Base-by-base conservation (phyloP, 2,797 vertebrate genomes). In the Hyperoplus immaculatus region DNA sequence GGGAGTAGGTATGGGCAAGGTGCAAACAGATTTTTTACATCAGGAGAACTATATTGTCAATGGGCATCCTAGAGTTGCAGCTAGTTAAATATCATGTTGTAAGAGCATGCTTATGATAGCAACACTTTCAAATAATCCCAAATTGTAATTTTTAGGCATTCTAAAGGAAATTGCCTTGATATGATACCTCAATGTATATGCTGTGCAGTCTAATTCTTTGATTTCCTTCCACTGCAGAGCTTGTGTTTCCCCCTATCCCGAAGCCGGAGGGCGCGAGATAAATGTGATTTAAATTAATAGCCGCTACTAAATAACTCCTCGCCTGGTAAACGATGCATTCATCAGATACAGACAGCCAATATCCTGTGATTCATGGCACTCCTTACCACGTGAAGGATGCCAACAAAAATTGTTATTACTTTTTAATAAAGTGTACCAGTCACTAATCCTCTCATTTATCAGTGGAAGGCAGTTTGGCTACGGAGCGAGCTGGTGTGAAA, bases 281-380 rank as follows among this genome's bases (percentile, higher is more conserved):
- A 98, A 99, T 99, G 97, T 98, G 97, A 99, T 99, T 98, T 99
- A 98, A 99, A 99, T 99, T 98, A 99, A 99, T 99, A 98, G 98
- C 97, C 93, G 93, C 96, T 96, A 96, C 97, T 98, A 99, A 99
- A 99, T 99, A 99, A 99, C 97, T 99, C 96, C 97, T 97, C 95
- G 95, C 96, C 97, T 97, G 97, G 98, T 98, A 99, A 99, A 99
- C 96, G 97, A 98, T 96, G 97, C 98, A 98, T 99, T 99, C 97
- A 99, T 99, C 98, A 99, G 98, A 95, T 96, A 95, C 91, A 95
- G 98, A 98, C 98, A 99, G 96, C 96, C 97, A 97, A 96, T 97
- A 97, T 98, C 97, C 96, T 97, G 96, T 99, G 98, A 99, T 99
- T 99, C 98, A 99, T 99, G 96, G 95, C 87, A 93, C 93, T 96